These are phyloP conservation scores for Scalopus aquaticus DNA, from an alignment of 2,113 vertebrate species.

Conservation along the genomic window DNA sequence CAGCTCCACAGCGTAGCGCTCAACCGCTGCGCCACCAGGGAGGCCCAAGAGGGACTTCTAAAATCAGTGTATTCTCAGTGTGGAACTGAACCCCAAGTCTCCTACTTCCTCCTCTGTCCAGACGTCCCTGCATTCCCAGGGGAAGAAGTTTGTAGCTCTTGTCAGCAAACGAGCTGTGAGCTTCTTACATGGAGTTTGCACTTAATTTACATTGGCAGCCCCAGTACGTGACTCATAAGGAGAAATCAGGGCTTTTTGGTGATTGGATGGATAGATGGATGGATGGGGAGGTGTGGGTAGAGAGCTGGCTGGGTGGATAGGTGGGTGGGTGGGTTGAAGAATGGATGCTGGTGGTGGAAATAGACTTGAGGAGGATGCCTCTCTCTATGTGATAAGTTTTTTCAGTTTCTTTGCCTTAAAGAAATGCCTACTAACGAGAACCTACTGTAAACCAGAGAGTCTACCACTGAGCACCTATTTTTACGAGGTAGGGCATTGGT, in stretches of 20 bases:
- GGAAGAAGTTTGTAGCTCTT: not conserved
- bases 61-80: constrained; percentile 12
- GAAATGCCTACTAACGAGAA: not conserved
- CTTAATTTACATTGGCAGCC: constrained; percentile 33
- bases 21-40: too few relatives aligned
- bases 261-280: not conserved
- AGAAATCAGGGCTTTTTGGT: not conserved
- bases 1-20: too few relatives aligned
- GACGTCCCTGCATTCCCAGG: not conserved
- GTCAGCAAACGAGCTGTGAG: constrained; percentile 11
- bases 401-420: constrained; percentile 9
- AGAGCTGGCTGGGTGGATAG: not conserved
- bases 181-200: constrained; percentile 5
- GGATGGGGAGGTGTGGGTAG: not conserved
- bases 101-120: constrained; percentile 18
- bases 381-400: not conserved
- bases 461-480: not conserved
- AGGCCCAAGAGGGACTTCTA: too few relatives aligned
- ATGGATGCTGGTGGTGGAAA: not conserved
- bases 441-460: not conserved
- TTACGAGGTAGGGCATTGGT: not conserved
- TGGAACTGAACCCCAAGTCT: not conserved
- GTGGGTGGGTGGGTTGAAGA: not conserved
- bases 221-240: not conserved
- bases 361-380: not conserved